Base-by-base conservation (phyloP, 2,888 invertebrate species). In the Pristionchus arcanus region DNA sequence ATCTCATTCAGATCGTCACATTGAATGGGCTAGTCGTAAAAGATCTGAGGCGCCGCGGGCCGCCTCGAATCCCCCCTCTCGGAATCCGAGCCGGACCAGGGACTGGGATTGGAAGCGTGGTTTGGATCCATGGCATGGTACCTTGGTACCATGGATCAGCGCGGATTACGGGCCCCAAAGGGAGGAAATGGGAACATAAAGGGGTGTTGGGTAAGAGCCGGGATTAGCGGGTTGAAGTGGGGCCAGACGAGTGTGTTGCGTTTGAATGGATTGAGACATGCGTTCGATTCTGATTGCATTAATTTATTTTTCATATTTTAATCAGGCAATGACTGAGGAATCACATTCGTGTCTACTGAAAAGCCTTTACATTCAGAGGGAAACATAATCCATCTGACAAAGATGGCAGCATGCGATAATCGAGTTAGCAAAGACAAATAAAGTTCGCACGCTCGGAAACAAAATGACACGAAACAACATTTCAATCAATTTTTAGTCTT, bases 1-100 rank as follows among this genome's bases (percentile, higher is more conserved):
- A 21, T 42, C 74, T 11, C 74, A 77, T 77, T 77, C 74, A 25
- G 19, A 71, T 34, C 71, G 71, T 77, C 16, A 16, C 16, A 68
- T 68, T 68, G 37, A 77, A 42, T 77, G 42, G 74, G 42, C 68
- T 59, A 31, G 74, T 77, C 74, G 74, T 77, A 77, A 77, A 77
- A 77, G 74, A 77, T 77, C 74, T 77, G 74, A 77, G 42, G n/a
- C 37, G 19, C 42, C 7, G 42, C 7, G 28, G 42, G 42, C 74
- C 74, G 74, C 34, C 25, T 19, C 11, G 74, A 37, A 25, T 16
- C 42, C 42, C 74, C 16, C 34, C 68, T 21, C 59, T 59, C 59
- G 59, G 59, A 25, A 59, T 25, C 59, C 59, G 59, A 59, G 5
- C 59, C 59, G 13, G 13, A 5, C 28, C 25, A 19, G 68, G 37